Base-by-base conservation (phyloP, 2,113 vertebrate genomes). In the Sebastes schlegelii region DNA sequence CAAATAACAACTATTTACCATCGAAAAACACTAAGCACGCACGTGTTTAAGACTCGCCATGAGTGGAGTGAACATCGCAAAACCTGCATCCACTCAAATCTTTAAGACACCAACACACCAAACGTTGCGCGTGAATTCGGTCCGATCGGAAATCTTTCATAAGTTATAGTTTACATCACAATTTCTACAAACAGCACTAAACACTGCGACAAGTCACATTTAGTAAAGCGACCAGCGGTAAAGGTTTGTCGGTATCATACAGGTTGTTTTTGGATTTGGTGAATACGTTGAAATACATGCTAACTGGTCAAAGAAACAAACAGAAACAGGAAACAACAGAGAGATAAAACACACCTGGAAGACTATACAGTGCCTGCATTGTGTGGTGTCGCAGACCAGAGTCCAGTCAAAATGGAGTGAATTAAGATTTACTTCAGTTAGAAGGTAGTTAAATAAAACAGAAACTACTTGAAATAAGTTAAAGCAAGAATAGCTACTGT, bases 151-250 rank as follows among this genome's bases (percentile, higher is more conserved):
- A 69, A 77, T 68, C 74, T 77, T 82, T 84, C 73, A 92, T 91
- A 91, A 87, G 91, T 89, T 90, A 92, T 88, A 90, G 69, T 85
- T 90, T 87, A 92, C 86, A 90, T 80, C 85, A 92, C 87, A 54
- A 89, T 89, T 91, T 89, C 80, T 88, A 93, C 87, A 89, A 54
- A 86, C 92, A 76, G 83, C 83, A 92, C 88, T 82, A 84, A 82
- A 86, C 80, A 88, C 87, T 65, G 86, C 84, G 11, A 85, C 65
- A 17, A 80, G 89, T 86, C 90, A 85, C 86, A 3, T 49, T 60
- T 1, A 54, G 88, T 77, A 21, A 74, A 79, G 85, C 61, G 68
- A 85, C 83, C 84, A 70, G 92, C 91, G 51, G 91, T 58, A 54
- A 74, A 17, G 74, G 67, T 64, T 65, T 51, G 70, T 74, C 62